phyloP scores from a whole-genome alignment of 2,888 invertebrate genomes.

The Lasioglossum marginatum region DNA sequence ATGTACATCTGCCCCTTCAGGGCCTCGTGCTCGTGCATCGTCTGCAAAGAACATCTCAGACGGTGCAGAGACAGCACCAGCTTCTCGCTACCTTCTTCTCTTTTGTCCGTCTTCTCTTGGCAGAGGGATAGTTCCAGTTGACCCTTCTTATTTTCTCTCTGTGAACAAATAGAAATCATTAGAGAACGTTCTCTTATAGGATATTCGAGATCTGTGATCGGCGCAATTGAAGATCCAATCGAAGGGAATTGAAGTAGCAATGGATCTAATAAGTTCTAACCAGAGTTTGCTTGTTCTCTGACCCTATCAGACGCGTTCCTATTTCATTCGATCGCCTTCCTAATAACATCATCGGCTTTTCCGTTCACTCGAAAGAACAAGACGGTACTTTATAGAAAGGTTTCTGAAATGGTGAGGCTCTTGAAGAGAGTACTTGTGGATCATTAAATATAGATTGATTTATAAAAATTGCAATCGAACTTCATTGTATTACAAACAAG shows the following conservation, averaged over 20 bases:
- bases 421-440: not conserved
- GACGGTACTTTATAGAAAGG: not conserved
- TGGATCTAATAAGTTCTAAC: constrained; percentile 21
- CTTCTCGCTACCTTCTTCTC: constrained; percentile 88
- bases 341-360: not conserved
- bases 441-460: not conserved
- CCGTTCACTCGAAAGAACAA: not conserved
- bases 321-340: not conserved
- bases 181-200: not conserved
- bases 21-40: constrained; percentile 90
- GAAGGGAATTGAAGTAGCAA: not conserved
- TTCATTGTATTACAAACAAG: not conserved
- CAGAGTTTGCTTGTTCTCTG: constrained; percentile 11
- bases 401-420: not conserved
- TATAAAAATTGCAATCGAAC: not conserved
- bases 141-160: constrained; percentile 90
- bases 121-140: constrained; percentile 88
- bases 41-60: constrained; percentile 88
- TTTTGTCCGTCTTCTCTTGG: constrained; percentile 87
- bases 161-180: constrained; percentile 69
- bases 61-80: constrained; percentile 88
- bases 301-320: not conserved
- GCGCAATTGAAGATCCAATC: not conserved
- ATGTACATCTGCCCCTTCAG: constrained; percentile 90
- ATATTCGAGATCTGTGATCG: not conserved